Evolutionary conservation across 1,140 invertebrate species (phyloP).

Genomic region (Phymastichus coffea): DNA sequence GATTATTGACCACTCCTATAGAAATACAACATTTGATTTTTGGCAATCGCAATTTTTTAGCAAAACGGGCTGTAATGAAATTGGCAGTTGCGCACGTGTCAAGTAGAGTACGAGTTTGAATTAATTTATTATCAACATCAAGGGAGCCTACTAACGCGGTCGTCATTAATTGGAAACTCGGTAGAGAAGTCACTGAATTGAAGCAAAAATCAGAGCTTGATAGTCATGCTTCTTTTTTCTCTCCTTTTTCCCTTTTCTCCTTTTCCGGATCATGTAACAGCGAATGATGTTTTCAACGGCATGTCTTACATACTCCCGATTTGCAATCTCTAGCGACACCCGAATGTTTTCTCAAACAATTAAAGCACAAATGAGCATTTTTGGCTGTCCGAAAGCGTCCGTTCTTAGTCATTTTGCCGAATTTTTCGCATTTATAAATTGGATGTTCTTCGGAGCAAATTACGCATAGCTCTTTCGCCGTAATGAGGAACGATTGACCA

Average conservation of each 20-base stretch:
- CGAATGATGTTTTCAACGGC: neutral
- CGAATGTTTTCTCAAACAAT: slow-evolving; percentile 9
- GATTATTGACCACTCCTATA: neutral
- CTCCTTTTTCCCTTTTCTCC: neutral
- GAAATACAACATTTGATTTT: neutral
- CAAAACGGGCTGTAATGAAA: neutral
- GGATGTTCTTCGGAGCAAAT: neutral
- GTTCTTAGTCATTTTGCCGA: neutral
- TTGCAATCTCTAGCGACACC: neutral
- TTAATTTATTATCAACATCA: neutral
- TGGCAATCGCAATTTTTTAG: neutral
- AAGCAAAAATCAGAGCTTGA: neutral
- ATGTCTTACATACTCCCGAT: neutral
- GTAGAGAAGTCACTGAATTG: neutral
- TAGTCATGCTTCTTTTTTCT: neutral
- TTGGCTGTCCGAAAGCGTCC: neutral
- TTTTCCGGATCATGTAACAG: neutral
- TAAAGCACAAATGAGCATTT: slow-evolving; percentile 2
- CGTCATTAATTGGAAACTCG: slow-evolving; percentile 11
- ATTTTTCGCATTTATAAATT: neutral
- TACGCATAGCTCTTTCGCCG: neutral
- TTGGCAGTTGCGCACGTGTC: slow-evolving; percentile 12
- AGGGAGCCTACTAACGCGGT: neutral
- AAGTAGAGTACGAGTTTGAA: neutral
- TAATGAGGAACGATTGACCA: neutral